Conservation (phyloP, 2,113 vertebrate genomes). For the Acanthisitta chloris region DNA sequence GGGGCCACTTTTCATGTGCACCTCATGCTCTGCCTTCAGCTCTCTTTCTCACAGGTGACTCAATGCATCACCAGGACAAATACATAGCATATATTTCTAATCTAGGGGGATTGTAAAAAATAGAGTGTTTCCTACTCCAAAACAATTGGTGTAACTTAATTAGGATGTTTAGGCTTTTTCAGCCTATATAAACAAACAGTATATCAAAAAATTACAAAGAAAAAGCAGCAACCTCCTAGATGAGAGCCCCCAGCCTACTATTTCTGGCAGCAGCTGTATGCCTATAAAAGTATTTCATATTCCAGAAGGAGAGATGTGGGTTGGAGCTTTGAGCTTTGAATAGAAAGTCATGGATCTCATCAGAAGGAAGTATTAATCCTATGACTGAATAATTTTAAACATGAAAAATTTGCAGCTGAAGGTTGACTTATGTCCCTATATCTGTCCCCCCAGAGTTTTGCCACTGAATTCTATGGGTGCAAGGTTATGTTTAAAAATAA, state of each 20-base stretch:
- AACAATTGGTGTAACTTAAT: not conserved
- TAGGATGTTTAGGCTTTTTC: not conserved
- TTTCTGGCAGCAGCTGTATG: not conserved
- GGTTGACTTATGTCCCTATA: not conserved
- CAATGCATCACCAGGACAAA: not conserved
- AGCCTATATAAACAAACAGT: not conserved
- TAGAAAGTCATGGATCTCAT: not conserved
- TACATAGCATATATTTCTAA: not conserved
- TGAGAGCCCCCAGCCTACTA: not conserved
- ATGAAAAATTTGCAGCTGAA: not conserved
- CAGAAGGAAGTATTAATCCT: not conserved
- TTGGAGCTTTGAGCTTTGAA: not conserved
- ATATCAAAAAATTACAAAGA: not conserved
- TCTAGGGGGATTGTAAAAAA: not conserved
- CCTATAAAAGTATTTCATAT: not conserved
- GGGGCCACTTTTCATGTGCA: not conserved
- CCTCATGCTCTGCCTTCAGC: not conserved
- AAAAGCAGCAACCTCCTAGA: not conserved
- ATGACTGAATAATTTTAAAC: not conserved
- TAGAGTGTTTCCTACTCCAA: not conserved
- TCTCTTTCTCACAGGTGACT: not conserved
- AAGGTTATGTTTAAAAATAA: not conserved
- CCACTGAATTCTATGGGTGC: not conserved
- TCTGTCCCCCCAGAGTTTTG: not conserved
- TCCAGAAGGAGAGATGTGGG: not conserved